Base-by-base conservation (phyloP, 2,888 invertebrate genomes). In the Biston stratarius region DNA sequence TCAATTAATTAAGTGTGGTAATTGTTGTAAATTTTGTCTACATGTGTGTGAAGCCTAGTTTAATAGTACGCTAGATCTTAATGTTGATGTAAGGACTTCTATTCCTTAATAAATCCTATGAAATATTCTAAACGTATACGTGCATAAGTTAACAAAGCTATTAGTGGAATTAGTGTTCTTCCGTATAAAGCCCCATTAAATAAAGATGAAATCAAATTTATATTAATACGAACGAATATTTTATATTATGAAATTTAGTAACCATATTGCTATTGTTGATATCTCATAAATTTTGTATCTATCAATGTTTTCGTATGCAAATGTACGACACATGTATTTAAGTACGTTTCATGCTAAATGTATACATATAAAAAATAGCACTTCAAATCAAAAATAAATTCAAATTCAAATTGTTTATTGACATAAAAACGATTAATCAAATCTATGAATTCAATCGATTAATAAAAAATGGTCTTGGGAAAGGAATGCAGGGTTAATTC, bases 21-120 rank as follows among this genome's bases (percentile, higher is more conserved):
- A 51, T 48, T 62, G 52, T 70, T 67, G 51, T 71, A 71, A 64
- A 61, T 60, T 70, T 61, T 66, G 12, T 64, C 40, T 65, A 64
- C 44, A 51, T 51, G 38, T 66, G 55, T 65, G 68, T 67, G 47
- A 33, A 52, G 64, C 52, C 33, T 62, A 40, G 59, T 58, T 52
- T 61, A 12, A 59, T 62, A 65, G 59, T 61, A 45, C 58, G 62
- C 55, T 65, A 64, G 53, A 42, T n/a, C 12, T 14, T 9, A 14
- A 14, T 15, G 11, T 11, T 34, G 15, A 24, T 47, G 48, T 61
- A 9, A 34, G 12, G 34, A 51, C 8, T 6, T 14, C 5, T 51
- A 36, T 51, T n/a, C 51, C 36, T 51, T n/a, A 11, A 24, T 33
- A 51, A n/a, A 12, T 36, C 6, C 51, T 24, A 33, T 48, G 10